Conservation (phyloP, 2,888 invertebrate genomes). For the Cerastoderma edule region DNA sequence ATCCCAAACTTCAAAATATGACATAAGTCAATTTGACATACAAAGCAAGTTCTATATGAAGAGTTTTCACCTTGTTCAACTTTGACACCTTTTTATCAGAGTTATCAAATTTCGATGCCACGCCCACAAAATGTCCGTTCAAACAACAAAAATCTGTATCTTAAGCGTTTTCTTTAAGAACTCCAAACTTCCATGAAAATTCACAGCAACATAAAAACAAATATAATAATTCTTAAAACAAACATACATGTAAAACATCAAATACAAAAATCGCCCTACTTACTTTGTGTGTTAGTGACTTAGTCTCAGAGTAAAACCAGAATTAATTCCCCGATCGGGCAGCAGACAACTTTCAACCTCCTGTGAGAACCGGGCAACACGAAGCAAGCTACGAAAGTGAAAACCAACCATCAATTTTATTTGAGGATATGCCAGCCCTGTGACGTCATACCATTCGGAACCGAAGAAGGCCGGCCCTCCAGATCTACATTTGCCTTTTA, state of each 20-base stretch:
- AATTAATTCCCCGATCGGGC: constrained; percentile 19
- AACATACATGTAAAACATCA: too few relatives aligned
- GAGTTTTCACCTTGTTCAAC: too few relatives aligned
- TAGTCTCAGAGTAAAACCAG: constrained; percentile 17
- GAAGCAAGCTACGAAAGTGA: constrained; percentile 63
- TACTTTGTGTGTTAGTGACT: constrained; percentile 21
- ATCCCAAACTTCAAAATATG: too few relatives aligned
- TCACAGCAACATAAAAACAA: too few relatives aligned
- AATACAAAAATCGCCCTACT: background rate
- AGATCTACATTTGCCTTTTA: constrained; percentile 61
- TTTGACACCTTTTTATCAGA: too few relatives aligned
- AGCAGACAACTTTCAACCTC: constrained; percentile 33
- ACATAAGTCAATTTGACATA: too few relatives aligned
- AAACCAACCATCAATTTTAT: constrained; percentile 55
- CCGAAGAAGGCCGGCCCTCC: constrained; percentile 52
- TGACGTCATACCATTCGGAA: constrained; percentile 55
- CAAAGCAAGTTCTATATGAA: too few relatives aligned
- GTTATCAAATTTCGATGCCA: constrained; percentile 20
- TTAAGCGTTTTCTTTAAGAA: too few relatives aligned
- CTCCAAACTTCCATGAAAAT: too few relatives aligned
- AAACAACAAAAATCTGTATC: too few relatives aligned
- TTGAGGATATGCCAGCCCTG: constrained; percentile 38
- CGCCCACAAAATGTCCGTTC: constrained; percentile 23
- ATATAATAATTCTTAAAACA: too few relatives aligned
- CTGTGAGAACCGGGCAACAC: constrained; percentile 45